A percentile compares a stretch with the other conserved stretches of the same genome.
These are phyloP conservation scores for Paelopatides confundens DNA, from an alignment of 53 echinoderm and acorn worm genomes.

Conservation along the genomic window DNA sequence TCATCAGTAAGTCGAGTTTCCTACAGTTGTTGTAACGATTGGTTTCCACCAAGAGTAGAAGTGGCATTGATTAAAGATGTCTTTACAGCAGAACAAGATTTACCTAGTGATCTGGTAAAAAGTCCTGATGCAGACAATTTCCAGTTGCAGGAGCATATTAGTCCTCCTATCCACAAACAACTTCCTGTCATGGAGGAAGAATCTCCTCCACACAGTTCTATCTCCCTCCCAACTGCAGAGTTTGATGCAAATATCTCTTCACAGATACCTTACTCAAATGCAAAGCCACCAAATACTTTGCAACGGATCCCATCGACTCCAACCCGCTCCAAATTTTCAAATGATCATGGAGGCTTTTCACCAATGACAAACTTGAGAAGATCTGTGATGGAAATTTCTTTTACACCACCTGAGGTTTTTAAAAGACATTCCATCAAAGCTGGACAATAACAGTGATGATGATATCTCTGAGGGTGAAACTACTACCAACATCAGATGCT, in stretches of 20 bases:
- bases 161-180: not conserved
- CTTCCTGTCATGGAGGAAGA: not conserved
- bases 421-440: not conserved
- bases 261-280: not conserved
- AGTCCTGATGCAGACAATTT: slow-evolving; percentile 19
- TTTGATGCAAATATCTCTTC: not conserved
- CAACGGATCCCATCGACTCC: not conserved
- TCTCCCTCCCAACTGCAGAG: too few relatives aligned
- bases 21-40: not conserved
- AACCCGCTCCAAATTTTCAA: not conserved
- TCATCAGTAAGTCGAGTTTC: not conserved
- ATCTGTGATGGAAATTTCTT: not conserved
- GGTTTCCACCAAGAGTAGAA: slow-evolving; percentile 20
- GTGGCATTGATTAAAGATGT: slow-evolving; percentile 31
- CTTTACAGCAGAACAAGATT: slow-evolving; percentile 30
- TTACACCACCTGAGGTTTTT: not conserved
- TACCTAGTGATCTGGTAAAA: slow-evolving; percentile 21
- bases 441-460: not conserved
- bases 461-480: slow-evolving; percentile 26
- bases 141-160: not conserved
- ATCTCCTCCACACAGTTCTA: too few relatives aligned
- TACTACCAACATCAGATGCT: not conserved
- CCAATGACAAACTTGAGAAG: not conserved
- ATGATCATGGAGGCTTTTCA: not conserved
- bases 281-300: not conserved